Base-by-base conservation (phyloP, 2,797 vertebrate species). In the Gymnothorax javanicus region DNA sequence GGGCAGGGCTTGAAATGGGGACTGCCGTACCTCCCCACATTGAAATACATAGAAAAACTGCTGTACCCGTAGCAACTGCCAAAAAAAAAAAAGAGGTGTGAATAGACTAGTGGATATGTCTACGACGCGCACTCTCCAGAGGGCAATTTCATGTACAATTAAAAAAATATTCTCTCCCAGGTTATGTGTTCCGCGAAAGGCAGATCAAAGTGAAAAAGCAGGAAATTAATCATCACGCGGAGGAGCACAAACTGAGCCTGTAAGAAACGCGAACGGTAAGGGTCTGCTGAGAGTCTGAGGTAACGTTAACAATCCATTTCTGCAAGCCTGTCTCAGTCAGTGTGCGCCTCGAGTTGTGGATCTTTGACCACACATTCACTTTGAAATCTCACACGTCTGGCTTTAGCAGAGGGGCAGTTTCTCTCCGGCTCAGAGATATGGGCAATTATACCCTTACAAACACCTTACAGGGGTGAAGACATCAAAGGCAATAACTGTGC, bases 51-150 rank as follows among this genome's bases (percentile, higher is more conserved):
- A n/a, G n/a, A n/a, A n/a, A n/a, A n/a, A n/a, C n/a, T n/a, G n/a
- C n/a, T n/a, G n/a, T n/a, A n/a, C n/a, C n/a, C n/a, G n/a, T n/a
- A n/a, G n/a, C n/a, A n/a, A n/a, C n/a, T n/a, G n/a, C n/a, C n/a
- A 43, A 43, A 43, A 43, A 43, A 43, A 43, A 43, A 43, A 43
- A 43, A 43, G 62, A 20, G 17, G 58, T 89, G 83, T 88, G 54
- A 87, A 85, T 12, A 87, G 0, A 27, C 83, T 94, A 59, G 67
- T 92, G 95, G 91, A 87, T 13, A 12, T 87, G 17, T 59, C 9
- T 4, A 12, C 7, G 12, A 93, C 91, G 83, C 88, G 5, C 64
- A 89, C n/a, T 25, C 15, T 17, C 50, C 67, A 56, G 33, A 79
- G 57, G 58, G 56, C 5, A 82, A 82, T 57, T 82, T 57, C 79